A percentile compares a stretch with the other conserved stretches of the same genome.
Evolutionary conservation across 2,888 invertebrate species (phyloP).

Genomic region (Neoaliturus tenellus): DNA sequence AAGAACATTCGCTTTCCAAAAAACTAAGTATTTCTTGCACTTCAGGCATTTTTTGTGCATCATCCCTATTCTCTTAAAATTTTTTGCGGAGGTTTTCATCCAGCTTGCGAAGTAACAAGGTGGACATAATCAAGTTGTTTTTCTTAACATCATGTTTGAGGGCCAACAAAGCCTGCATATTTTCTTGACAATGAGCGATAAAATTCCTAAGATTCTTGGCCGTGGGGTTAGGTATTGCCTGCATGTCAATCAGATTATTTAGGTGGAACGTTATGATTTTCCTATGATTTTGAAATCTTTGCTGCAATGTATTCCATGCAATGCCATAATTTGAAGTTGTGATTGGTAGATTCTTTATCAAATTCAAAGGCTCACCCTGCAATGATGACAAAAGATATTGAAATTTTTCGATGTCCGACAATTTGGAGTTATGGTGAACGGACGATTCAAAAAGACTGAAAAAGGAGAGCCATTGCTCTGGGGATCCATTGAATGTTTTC

Average conservation of each 20-base stretch:
- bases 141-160: constrained; percentile 8
- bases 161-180: background rate
- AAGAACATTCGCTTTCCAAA: background rate
- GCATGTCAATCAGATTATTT: background rate
- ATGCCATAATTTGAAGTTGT: background rate
- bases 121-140: background rate
- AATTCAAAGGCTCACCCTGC: no score
- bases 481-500: no score
- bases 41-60: background rate
- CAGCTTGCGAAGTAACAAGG: background rate
- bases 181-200: background rate
- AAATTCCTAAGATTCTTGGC: background rate
- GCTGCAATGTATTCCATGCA: background rate
- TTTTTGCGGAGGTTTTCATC: background rate
- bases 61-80: background rate
- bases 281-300: background rate
- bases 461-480: no score
- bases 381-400: no score
- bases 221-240: background rate
- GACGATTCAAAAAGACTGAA: no score
- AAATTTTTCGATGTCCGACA: no score
- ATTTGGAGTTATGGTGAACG: no score
- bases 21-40: background rate
- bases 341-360: background rate
- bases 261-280: background rate